Conservation (phyloP, 2,797 vertebrate genomes). For the Pelodytes ibericus region DNA sequence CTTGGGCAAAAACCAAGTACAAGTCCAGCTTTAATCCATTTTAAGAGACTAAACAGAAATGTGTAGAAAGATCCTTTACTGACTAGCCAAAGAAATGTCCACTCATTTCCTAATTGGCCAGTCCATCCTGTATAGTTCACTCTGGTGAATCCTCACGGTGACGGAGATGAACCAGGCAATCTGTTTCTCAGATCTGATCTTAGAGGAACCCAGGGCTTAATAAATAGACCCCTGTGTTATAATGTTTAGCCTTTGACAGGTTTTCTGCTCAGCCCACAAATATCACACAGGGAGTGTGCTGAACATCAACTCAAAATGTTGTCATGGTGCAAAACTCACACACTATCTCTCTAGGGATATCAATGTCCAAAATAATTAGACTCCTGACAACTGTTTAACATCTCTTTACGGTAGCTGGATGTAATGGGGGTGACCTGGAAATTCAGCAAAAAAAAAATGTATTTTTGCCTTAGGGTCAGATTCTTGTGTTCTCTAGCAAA, state of each 20-base stretch:
- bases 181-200: no score
- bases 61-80: no score
- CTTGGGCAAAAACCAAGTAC: no score
- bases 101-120: no score
- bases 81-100: no score
- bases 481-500: conserved; percentile 54
- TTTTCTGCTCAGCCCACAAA: not conserved
- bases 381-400: conserved; percentile 1
- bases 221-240: no score
- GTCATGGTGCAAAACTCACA: not conserved
- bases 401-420: conserved; percentile 21
- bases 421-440: conserved; percentile 58
- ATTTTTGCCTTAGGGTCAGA: conserved; percentile 57
- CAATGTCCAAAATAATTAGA: conserved; percentile 35
- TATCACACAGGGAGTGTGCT: conserved; percentile 1
- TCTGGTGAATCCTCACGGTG: no score
- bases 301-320: not conserved
- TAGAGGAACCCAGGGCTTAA: no score
- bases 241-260: not conserved
- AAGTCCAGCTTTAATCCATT: no score
- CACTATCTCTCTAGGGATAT: conserved; percentile 1
- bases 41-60: no score
- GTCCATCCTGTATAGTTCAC: no score
- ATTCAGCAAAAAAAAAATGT: conserved; percentile 43
- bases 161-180: no score